Evolutionary conservation across 2,888 invertebrate species (phyloP).

Genomic region (Mallateleia sp.): DNA sequence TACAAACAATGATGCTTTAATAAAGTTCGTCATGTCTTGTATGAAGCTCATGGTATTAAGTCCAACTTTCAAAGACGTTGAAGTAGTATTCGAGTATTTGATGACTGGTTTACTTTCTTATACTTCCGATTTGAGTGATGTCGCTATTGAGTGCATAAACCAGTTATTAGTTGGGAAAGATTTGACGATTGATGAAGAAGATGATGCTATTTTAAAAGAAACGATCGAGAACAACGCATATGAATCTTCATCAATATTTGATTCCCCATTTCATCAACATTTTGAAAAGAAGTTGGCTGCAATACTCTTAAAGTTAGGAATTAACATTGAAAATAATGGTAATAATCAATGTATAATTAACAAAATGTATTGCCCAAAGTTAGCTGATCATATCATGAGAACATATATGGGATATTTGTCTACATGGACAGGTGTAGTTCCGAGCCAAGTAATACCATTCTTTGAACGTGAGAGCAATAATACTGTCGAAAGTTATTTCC

Average conservation of each 20-base stretch:
- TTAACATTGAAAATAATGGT: too few relatives aligned
- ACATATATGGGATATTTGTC: constrained; percentile 24
- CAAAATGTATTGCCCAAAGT: not conserved
- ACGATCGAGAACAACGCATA: too few relatives aligned
- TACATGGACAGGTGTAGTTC: constrained; percentile 25
- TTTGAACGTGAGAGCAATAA: constrained; percentile 26
- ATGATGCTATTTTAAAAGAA: too few relatives aligned
- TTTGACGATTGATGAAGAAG: not conserved
- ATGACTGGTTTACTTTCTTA: not conserved
- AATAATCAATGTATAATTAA: too few relatives aligned
- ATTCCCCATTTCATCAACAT: not conserved
- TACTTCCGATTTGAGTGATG: not conserved
- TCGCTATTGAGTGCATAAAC: not conserved
- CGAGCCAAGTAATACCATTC: not conserved
- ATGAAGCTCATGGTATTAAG: constrained; percentile 8
- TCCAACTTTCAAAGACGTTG: not conserved
- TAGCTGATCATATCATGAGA: constrained; percentile 17
- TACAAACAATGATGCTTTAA: not conserved
- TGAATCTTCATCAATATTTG: too few relatives aligned
- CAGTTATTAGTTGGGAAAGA: too few relatives aligned
- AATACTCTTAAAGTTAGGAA: not conserved
- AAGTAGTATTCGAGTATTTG: constrained; percentile 1
- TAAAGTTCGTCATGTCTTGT: not conserved
- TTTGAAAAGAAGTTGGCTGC: not conserved
- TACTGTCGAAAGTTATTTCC: constrained; percentile 26